Evolutionary conservation across 2,888 invertebrate genomes (phyloP).

Genomic region (Hyles lineata): DNA sequence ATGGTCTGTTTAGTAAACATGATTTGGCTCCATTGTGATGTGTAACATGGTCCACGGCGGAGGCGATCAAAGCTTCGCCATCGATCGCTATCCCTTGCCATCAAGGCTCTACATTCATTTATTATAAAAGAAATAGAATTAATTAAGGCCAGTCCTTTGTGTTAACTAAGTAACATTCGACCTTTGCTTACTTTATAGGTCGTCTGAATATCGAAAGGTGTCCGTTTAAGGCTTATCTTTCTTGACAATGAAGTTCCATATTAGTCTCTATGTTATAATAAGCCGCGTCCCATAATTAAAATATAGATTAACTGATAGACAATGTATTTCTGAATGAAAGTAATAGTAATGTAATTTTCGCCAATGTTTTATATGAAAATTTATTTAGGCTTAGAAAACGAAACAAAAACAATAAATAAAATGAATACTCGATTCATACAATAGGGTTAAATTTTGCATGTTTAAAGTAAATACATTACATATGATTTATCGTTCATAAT

Average conservation of each 20-base stretch:
- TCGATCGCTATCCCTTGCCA: conserved; percentile 11
- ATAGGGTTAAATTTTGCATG: too few relatives aligned
- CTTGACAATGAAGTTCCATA: background rate
- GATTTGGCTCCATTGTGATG: conserved; percentile 1
- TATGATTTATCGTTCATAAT: too few relatives aligned
- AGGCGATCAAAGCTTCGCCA: conserved; percentile 5
- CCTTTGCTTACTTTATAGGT: conserved; percentile 5
- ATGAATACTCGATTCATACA: too few relatives aligned
- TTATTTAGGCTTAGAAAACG: too few relatives aligned
- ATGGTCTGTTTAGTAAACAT: conserved; percentile 19
- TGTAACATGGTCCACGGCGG: background rate
- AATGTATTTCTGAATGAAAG: too few relatives aligned
- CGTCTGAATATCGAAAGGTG: background rate
- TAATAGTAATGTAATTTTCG: too few relatives aligned
- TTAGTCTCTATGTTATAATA: background rate
- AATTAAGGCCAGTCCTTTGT: conserved; percentile 12
- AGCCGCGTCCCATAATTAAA: too few relatives aligned
- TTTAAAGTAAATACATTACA: too few relatives aligned
- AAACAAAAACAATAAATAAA: too few relatives aligned
- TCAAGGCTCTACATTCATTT: conserved; percentile 7
- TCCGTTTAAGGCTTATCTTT: conserved; percentile 6
- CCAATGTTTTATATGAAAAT: too few relatives aligned
- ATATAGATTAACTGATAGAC: too few relatives aligned
- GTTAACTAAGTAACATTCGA: background rate
- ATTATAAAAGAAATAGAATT: conserved; percentile 1